phyloP scores from a whole-genome alignment of 2,113 vertebrate species.

The Talpa occidentalis region DNA sequence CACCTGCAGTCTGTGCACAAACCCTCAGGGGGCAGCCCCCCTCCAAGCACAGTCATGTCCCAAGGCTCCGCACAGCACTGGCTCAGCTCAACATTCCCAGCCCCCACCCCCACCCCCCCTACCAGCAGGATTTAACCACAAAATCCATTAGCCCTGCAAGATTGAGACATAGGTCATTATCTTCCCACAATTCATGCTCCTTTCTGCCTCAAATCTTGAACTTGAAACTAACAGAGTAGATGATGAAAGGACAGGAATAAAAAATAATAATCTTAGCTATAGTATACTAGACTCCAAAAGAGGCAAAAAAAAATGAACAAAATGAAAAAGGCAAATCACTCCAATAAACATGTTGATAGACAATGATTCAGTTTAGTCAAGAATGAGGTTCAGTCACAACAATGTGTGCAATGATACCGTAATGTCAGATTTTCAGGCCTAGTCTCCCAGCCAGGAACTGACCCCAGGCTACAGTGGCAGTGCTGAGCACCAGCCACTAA shows the following conservation, averaged over 20 bases:
- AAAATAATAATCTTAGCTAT: background rate
- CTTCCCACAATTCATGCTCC: background rate
- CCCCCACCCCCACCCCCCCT: fast-evolving
- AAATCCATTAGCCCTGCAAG: background rate
- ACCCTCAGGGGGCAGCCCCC: background rate
- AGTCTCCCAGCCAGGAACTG: too few relatives aligned
- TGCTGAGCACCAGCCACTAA: too few relatives aligned
- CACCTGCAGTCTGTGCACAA: slow-evolving; percentile 21
- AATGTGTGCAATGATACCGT: too few relatives aligned
- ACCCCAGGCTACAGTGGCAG: too few relatives aligned
- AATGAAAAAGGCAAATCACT: background rate
- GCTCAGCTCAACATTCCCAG: background rate
- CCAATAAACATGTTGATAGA: background rate
- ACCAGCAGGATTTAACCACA: background rate
- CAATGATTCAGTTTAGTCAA: background rate
- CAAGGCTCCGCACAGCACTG: fast-evolving
- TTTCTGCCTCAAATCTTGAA: background rate
- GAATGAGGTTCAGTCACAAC: background rate
- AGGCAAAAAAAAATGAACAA: background rate
- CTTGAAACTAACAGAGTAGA: background rate
- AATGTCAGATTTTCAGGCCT: too few relatives aligned
- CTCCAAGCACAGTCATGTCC: fast-evolving
- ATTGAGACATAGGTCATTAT: background rate
- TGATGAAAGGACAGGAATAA: background rate
- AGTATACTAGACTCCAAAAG: background rate